Conservation (phyloP, 1,140 invertebrate genomes). For the Hyles euphorbiae region DNA sequence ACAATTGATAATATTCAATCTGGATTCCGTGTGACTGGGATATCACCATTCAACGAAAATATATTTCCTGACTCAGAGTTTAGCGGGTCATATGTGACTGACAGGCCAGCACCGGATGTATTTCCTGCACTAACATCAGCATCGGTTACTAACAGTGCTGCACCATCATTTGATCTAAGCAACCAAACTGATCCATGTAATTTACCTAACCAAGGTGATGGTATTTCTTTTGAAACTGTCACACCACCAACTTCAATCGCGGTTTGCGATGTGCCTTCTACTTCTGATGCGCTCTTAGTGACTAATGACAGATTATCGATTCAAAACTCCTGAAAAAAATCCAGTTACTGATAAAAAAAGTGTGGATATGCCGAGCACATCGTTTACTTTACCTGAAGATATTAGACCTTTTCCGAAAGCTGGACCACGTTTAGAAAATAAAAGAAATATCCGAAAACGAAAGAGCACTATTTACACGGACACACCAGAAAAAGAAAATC, state of each 20-base stretch:
- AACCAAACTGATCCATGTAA: neutral
- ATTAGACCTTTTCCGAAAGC: conserved; percentile 9
- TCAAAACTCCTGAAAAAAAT: too few species aligned
- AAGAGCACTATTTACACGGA: conserved; percentile 3
- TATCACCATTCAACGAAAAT: neutral
- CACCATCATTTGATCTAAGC: neutral
- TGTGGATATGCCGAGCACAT: too few species aligned
- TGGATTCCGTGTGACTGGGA: conserved; percentile 2
- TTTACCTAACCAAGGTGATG: neutral
- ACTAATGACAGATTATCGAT: too few species aligned
- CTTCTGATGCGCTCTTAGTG: conserved; percentile 5
- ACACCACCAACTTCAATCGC: neutral
- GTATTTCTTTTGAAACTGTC: neutral
- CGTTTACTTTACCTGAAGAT: conserved; percentile 1
- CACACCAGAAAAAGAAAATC: conserved; percentile 8
- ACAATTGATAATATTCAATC: neutral
- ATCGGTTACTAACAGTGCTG: neutral
- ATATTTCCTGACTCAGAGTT: conserved; percentile 3
- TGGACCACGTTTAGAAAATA: conserved; percentile 6
- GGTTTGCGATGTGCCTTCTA: neutral
- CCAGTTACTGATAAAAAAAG: too few species aligned
- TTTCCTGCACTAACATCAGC: neutral
- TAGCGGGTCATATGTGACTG: neutral
- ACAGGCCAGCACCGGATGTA: neutral
- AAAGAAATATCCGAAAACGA: conserved; percentile 1